A percentile compares a stretch with the other conserved stretches of the same genome.
Evolutionary conservation across 2,113 vertebrate genomes (phyloP).

Genomic region (Corynorhinus townsendii): DNA sequence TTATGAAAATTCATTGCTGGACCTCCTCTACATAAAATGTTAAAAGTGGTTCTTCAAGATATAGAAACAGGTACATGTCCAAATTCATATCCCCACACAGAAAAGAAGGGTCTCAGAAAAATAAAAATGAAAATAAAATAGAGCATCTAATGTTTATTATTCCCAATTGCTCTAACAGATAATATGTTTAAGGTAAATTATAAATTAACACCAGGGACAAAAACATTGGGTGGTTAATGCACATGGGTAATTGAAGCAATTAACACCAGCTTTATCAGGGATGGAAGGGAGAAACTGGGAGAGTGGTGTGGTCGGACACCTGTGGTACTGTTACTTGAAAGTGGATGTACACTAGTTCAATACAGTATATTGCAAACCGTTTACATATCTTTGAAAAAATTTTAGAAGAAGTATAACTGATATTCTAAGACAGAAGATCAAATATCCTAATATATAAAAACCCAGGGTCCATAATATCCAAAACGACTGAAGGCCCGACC

Average conservation of each 20-base stretch:
- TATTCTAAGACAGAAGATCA: not conserved
- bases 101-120: not conserved
- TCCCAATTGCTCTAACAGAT: not conserved
- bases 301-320: rapidly evolving
- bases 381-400: too few relatives aligned
- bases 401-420: not conserved
- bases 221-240: not conserved
- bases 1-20: not conserved
- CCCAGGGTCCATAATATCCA: too few relatives aligned
- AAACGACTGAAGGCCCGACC: too few relatives aligned
- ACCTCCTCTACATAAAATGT: not conserved
- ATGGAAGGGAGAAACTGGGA: rapidly evolving
- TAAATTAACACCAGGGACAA: not conserved
- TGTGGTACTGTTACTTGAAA: not conserved
- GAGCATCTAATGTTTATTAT: too few relatives aligned
- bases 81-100: not conserved
- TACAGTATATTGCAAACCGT: not conserved
- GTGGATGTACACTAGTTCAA: too few relatives aligned
- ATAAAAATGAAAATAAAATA: not conserved
- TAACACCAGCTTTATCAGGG: rapidly evolving
- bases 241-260: not conserved
- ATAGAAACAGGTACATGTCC: too few relatives aligned
- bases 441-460: not conserved
- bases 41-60: not conserved
- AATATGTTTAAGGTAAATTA: not conserved